Evolutionary conservation across 2,797 vertebrate genomes (phyloP), one percentile per base, ranked within the genome.

Genomic region (Chiroxiphia lanceolata): DNA sequence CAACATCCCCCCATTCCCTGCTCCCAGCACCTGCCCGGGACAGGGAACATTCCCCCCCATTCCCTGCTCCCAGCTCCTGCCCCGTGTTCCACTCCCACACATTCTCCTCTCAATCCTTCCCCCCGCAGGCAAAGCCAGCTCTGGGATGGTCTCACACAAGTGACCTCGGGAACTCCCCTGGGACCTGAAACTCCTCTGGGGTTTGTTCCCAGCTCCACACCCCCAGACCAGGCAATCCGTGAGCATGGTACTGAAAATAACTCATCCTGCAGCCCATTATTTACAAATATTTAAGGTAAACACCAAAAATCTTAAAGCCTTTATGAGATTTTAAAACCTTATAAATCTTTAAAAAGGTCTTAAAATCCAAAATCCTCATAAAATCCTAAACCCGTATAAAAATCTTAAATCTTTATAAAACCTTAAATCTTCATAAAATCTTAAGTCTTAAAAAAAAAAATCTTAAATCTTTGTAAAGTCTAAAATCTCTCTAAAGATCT

Each of bases 131-230:
- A 34, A 53, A 69, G 22, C 27, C 5, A 31, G 2, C 38, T 45
- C 19, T n/a, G 13, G 7, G 17, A 12, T 36, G 3, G 15, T 9
- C 33, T 29, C 20, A 27, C 8, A 26, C 2, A 10, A 21, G 48
- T 3, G 38, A 33, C 60, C 11, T 14, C 42, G 27, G 31, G 22
- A 77, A 10, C 21, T 20, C 1, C 26, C 26, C 54, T 4, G 13
- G n/a, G 45, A 10, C 40, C 40, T 10, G 9, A 14, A 22, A 26
- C 19, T 21, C 1, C 1, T 27, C 5, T 3, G 0, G 0, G 29
- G 44, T 29, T 56, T 25, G 40, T 53, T 10, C n/a, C 18, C 77
- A 80, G 31, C 47, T 38, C 34, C 11, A 4, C n/a, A 4, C n/a
- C 13, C 33, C 20, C 22, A 19, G 20, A 10, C 11, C 13, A 15